Base-by-base conservation (phyloP, 2,113 vertebrate genomes). In the Strix aluco region DNA sequence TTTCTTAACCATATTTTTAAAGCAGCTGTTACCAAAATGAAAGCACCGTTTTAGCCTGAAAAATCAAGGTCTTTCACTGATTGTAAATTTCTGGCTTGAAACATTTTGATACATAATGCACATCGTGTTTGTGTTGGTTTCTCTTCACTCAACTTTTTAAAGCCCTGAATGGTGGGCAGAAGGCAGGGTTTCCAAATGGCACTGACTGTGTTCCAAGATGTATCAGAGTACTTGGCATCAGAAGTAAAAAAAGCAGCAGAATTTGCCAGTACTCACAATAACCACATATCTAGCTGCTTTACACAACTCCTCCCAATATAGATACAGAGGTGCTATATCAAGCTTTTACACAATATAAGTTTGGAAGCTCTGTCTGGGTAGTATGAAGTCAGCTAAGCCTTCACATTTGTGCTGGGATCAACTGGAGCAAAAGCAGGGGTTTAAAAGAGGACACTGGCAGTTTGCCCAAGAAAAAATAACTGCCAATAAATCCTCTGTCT, bases 401-500 rank as follows among this genome's bases (percentile, higher is more conserved):
- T 87, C 87, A 51, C 44, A 94, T 94, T 94, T 89, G 23, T 91
- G 57, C 62, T 85, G 59, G 87, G 71, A 92, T 93, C 75, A 96
- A 58, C 74, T 81, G 75, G 57, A 87, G 71, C 54, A 90, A 72
- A 90, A 88, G 65, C 72, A 65, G 19, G 21, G 25, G 52, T 94
- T 97, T 94, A 95, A 91, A 86, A 85, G n/a, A 90, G 92, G 84
- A 95, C 81, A 49, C 67, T 88, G 92, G 87, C 84, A 71, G 23
- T 34, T 83, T 81, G 89, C 92, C 94, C 73, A 40, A 75, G 49
- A 61, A 91, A 81, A 92, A 90, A 55, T 73, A 75, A 40, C 54
- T 58, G 38, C 34, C 32, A 91, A 55, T 95, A 92, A 94, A 95
- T 94, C 74, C 63, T 88, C 47, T 62, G 54, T 73, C 70, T 65